Conservation (phyloP, 2,797 vertebrate genomes). For the Liparis tanakae region DNA sequence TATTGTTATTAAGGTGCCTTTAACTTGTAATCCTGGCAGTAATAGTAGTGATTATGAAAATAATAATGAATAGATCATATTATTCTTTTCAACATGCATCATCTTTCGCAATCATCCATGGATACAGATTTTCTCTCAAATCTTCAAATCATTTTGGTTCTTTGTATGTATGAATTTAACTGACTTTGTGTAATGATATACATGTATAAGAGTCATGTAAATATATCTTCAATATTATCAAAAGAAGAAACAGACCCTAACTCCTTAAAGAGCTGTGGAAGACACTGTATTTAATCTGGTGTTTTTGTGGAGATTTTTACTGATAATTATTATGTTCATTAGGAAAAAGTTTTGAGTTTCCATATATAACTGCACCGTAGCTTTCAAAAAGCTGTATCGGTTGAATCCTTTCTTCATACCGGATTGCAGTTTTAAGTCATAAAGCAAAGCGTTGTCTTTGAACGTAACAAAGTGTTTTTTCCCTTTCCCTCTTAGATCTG, state of each 20-base stretch:
- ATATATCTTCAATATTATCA: neutral
- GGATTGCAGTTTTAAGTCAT: constrained; percentile 2
- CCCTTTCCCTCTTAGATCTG: constrained; percentile 85
- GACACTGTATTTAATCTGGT: neutral
- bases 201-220: neutral
- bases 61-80: neutral
- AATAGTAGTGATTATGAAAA: neutral
- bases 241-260: neutral
- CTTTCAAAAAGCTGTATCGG: neutral
- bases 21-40: neutral
- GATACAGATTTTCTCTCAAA: neutral
- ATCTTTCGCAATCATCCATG: neutral
- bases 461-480: neutral
- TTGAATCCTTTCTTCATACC: neutral
- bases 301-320: neutral
- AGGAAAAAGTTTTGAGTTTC: neutral
- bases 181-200: neutral
- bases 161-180: neutral
- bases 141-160: neutral
- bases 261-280: neutral
- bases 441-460: neutral
- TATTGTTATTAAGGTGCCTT: no score
- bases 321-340: neutral
- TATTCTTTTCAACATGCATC: neutral
- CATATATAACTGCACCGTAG: neutral